phyloP scores from a whole-genome alignment of 1,140 invertebrate species.

The Portunus trituberculatus region DNA sequence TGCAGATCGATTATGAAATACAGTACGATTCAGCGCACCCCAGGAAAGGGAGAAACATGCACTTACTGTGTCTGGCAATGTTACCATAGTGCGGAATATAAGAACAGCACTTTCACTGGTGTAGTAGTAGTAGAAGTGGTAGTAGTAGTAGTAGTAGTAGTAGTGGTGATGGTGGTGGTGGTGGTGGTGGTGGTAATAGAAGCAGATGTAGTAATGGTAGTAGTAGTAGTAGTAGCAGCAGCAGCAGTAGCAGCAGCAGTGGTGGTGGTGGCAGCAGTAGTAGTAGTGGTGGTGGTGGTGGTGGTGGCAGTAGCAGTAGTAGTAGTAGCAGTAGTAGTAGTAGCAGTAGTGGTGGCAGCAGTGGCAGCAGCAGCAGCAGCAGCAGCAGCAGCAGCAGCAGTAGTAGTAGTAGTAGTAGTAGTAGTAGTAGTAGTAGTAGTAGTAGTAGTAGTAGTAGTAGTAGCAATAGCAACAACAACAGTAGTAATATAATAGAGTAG shows the following conservation, averaged over 20 bases:
- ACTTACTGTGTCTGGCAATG: no score
- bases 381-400: neutral
- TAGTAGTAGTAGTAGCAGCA: neutral
- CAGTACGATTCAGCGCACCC: no score
- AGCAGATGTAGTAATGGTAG: no score
- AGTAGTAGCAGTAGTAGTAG: conserved; percentile 24
- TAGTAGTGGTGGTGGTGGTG: neutral
- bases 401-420: neutral
- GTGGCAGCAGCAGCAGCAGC: neutral
- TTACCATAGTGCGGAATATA: no score
- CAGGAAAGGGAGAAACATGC: no score
- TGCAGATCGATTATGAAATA: no score
- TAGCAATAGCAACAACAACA: no score
- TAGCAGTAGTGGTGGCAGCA: neutral
- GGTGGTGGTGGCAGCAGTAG: neutral
- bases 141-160: conserved; percentile 25
- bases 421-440: conserved; percentile 27
- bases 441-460: conserved; percentile 25
- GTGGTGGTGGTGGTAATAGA: neutral
- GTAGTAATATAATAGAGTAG: no score
- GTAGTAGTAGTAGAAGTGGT: neutral
- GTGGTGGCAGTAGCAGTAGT: neutral
- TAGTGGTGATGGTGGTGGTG: neutral
- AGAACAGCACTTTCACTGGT: no score
- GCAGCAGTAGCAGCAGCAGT: neutral